Evolutionary conservation across 2,888 invertebrate species (phyloP).

Genomic region (Polyploca ridens): DNA sequence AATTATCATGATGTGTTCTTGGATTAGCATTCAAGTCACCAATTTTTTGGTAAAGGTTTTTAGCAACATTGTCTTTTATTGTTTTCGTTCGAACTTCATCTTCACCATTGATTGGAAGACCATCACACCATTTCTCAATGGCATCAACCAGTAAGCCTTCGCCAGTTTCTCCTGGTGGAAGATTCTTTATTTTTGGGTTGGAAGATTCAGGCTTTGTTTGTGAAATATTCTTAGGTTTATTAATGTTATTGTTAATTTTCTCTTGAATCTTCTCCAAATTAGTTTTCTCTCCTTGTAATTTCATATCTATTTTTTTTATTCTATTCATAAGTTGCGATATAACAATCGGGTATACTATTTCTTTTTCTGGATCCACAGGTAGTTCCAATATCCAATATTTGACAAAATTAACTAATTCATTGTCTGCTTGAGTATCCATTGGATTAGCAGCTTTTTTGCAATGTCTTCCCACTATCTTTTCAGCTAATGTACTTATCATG

Average conservation of each 20-base stretch:
- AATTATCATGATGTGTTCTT: constrained; percentile 47
- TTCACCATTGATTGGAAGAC: constrained; percentile 48
- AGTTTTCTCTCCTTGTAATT: neutral
- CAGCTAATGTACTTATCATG: constrained; percentile 56
- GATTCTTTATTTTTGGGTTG: neutral
- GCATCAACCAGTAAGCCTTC: constrained; percentile 48
- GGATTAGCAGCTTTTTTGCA: constrained; percentile 28
- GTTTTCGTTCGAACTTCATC: constrained; percentile 32
- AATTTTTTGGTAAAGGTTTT: constrained; percentile 56
- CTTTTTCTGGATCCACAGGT: constrained; percentile 46
- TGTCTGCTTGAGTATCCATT: constrained; percentile 30
- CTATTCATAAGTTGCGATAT: constrained; percentile 56
- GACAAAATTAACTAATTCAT: constrained; percentile 46
- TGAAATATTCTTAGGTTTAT: constrained; percentile 9
- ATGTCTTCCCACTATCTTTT: constrained; percentile 47
- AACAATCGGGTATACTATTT: constrained; percentile 43
- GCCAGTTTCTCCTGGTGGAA: constrained; percentile 23
- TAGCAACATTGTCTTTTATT: constrained; percentile 50
- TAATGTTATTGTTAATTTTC: neutral
- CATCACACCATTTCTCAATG: constrained; percentile 61
- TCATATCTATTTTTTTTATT: constrained; percentile 42
- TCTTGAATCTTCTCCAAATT: neutral
- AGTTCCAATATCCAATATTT: constrained; percentile 52
- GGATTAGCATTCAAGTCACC: constrained; percentile 56
- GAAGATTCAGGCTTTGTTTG: constrained; percentile 17